These are phyloP conservation scores for Sterrhoptilus dennistouni DNA, from an alignment of 2,113 vertebrate genomes.

Conservation along the genomic window DNA sequence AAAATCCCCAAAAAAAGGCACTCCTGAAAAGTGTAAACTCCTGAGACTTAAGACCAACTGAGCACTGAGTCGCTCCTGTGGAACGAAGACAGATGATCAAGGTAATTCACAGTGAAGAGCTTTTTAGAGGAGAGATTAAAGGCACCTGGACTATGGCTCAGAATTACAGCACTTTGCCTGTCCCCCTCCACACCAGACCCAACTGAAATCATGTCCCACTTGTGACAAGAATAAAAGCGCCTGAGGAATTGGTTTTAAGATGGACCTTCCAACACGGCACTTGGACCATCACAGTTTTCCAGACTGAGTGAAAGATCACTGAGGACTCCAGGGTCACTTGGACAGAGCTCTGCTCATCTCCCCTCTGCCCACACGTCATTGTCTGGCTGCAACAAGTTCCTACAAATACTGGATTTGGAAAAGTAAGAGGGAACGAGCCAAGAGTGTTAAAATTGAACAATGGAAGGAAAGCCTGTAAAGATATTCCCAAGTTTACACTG, in stretches of 20 bases:
- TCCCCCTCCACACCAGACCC: not conserved
- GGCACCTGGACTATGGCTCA: not conserved
- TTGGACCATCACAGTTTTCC: not conserved
- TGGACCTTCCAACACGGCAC: not conserved
- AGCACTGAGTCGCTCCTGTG: not conserved
- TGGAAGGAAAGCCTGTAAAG: not conserved
- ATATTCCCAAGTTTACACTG: not conserved
- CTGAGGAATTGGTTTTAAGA: not conserved
- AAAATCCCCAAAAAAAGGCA: not conserved
- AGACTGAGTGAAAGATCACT: not conserved
- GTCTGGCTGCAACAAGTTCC: not conserved
- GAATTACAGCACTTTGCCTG: not conserved
- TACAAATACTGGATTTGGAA: not conserved
- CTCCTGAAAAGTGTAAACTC: not conserved
- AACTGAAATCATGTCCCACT: rapidly evolving
- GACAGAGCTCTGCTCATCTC: not conserved
- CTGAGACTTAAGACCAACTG: not conserved
- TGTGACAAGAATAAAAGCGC: not conserved
- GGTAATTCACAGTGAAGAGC: constrained; percentile 22
- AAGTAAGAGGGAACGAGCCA: not conserved
- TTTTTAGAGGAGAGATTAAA: not conserved
- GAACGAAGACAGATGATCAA: not conserved
- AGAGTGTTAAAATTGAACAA: rapidly evolving
- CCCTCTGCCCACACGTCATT: not conserved
- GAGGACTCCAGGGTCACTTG: not conserved